phyloP scores from a whole-genome alignment of 2,113 vertebrate genomes.

The Thamnaconus septentrionalis region DNA sequence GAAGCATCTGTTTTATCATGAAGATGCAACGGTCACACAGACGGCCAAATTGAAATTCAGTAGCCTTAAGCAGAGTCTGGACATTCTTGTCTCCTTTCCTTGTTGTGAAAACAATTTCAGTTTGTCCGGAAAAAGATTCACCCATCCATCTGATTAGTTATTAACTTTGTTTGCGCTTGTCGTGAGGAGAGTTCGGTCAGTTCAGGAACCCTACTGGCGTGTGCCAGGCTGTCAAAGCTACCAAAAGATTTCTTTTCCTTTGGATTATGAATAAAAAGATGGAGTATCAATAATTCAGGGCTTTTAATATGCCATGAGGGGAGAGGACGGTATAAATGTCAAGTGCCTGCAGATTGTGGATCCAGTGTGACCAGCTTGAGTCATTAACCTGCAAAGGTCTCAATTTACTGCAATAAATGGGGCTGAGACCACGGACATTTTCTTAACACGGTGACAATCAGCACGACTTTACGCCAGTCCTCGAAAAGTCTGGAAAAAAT shows the following conservation, averaged over 20 bases:
- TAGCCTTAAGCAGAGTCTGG: no score
- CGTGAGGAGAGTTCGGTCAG: neutral
- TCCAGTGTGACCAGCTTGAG: conserved; percentile 13
- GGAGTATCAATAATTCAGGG: conserved; percentile 42
- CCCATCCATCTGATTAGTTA: no score
- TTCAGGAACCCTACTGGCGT: neutral
- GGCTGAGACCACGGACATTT: no score
- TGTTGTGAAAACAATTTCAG: no score
- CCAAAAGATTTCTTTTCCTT: conserved; percentile 14
- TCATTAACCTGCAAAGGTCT: conserved; percentile 28
- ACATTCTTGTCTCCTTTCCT: no score
- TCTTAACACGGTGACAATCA: no score
- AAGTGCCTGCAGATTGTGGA: conserved; percentile 30
- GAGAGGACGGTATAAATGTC: conserved; percentile 15
- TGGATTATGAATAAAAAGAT: conserved; percentile 21
- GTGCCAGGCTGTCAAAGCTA: neutral
- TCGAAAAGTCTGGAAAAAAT: no score
- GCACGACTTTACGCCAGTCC: no score
- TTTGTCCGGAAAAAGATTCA: no score
- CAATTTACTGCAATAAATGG: neutral
- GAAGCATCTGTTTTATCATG: no score
- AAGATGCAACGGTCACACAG: no score
- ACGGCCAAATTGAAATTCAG: no score
- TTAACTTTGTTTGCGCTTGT: neutral
- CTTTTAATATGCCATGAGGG: conserved; percentile 14